These are phyloP conservation scores for Pterocles gutturalis DNA, from an alignment of 2,113 vertebrate species.

Conservation along the genomic window DNA sequence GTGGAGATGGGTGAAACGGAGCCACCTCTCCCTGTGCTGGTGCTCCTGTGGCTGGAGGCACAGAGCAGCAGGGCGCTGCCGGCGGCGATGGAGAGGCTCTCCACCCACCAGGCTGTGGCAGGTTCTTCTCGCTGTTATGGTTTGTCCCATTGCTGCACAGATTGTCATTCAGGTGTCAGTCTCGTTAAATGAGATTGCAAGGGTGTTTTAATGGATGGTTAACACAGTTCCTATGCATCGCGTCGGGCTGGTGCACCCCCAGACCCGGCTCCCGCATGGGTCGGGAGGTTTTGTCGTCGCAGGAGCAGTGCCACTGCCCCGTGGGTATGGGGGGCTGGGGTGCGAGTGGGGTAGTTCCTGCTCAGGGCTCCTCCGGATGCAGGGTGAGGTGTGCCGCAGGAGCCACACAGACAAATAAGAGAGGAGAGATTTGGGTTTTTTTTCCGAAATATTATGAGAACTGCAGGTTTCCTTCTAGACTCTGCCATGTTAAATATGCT, in stretches of 20 bases:
- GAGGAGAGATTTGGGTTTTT: background rate
- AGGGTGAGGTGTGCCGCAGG: background rate
- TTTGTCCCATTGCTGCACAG: background rate
- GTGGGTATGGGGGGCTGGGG: background rate
- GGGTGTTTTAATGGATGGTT: background rate
- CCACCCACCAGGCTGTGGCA: fast-evolving
- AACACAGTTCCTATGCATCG: fast-evolving
- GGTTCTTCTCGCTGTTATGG: background rate
- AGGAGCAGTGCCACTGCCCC: background rate
- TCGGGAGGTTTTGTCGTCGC: too few species aligned
- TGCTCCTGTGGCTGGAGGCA: background rate
- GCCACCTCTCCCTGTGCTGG: background rate
- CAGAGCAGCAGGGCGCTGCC: background rate
- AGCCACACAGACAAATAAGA: background rate
- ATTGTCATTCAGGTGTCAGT: too few species aligned
- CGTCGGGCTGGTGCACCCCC: fast-evolving
- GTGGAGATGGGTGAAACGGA: fast-evolving
- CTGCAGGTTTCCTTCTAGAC: background rate
- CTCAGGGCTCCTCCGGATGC: background rate
- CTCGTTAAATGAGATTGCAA: background rate
- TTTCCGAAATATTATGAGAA: background rate
- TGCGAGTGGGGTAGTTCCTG: fast-evolving
- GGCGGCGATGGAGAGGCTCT: too few species aligned
- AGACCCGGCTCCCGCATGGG: fast-evolving
- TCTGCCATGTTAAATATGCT: constrained; percentile 10